Evolutionary conservation across 2,113 vertebrate species (phyloP).

Genomic region (Canis aureus): DNA sequence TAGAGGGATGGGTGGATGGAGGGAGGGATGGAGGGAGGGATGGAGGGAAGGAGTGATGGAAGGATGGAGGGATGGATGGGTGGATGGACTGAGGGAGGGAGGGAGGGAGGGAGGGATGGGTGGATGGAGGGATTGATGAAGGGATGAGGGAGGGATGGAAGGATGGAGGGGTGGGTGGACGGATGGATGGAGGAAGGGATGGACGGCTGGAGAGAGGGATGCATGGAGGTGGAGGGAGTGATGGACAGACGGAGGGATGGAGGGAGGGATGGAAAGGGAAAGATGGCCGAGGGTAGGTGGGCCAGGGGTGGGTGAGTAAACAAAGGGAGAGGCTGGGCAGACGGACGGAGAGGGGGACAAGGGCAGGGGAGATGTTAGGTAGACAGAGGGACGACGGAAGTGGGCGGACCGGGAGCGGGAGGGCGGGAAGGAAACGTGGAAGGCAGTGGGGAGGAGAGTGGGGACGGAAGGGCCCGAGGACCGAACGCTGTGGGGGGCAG

Average conservation of each 20-base stretch:
- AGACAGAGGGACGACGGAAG: not conserved
- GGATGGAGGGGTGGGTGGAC: too few species aligned
- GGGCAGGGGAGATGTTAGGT: not conserved
- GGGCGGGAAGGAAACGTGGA: not conserved
- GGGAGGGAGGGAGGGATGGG: too few species aligned
- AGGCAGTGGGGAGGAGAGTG: not conserved
- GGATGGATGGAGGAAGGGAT: too few species aligned
- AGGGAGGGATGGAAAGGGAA: not conserved
- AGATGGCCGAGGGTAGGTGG: not conserved
- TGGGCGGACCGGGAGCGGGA: not conserved
- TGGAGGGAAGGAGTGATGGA: too few species aligned
- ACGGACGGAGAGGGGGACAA: not conserved
- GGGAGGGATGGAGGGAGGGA: not conserved
- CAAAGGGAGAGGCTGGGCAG: not conserved
- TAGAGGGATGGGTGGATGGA: not conserved
- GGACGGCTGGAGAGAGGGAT: not conserved
- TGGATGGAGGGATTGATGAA: too few species aligned
- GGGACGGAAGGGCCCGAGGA: not conserved
- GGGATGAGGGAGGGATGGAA: too few species aligned
- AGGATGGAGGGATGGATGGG: rapidly evolving
- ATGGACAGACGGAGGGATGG: not conserved
- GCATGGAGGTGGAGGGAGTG: not conserved
- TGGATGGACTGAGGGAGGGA: too few species aligned
- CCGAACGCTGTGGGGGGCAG: not conserved
- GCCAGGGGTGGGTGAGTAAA: too few species aligned